Base-by-base conservation (phyloP, 64 coral and sea anemone genomes). In the Pachyseris speciosa region DNA sequence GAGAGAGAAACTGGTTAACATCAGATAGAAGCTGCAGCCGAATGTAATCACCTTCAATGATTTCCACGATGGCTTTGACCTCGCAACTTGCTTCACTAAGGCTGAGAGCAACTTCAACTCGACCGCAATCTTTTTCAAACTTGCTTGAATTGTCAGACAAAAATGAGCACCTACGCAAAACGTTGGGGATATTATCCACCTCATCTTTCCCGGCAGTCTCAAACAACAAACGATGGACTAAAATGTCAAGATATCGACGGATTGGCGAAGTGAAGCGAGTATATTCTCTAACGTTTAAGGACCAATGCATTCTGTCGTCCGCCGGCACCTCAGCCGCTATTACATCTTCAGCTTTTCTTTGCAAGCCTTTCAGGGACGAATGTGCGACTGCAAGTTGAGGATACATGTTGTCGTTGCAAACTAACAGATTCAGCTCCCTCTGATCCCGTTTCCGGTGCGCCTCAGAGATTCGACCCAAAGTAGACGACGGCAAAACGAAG, bases 261-360 rank as follows among this genome's bases (percentile, higher is more conserved):
- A 93, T 93, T 43, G 91, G 91, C 48, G 91, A 93, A 3, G 91
- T 93, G 30, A 93, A 93, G 64, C 86, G 91, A 64, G 91, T 93
- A 17, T 93, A 93, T n/a, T 19, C 70, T 1, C 40, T n/a, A 2
- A 93, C 64, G 1, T 78, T 69, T 6, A 93, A 59, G 11, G 48
- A 60, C 27, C 58, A 71, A 19, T 93, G 91, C 25, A 55, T 0
- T 32, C 61, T 71, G 0, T 69, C 71, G n/a, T 59, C 24, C 9
- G n/a, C 10, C 4, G 26, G 5, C 5, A 63, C 61, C 0, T 93
- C 91, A 9, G 84, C 84, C 8, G 91, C 69, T 38, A 17, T 87
- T 27, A 87, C 64, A 60, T 88, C 85, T 25, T 61, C 47, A 11
- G 84, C 74, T 27, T 20, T 88, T 7, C 69, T 66, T 40, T 86